Evolutionary conservation across 1,140 invertebrate species (phyloP).

Genomic region (Chionoecetes opilio): DNA sequence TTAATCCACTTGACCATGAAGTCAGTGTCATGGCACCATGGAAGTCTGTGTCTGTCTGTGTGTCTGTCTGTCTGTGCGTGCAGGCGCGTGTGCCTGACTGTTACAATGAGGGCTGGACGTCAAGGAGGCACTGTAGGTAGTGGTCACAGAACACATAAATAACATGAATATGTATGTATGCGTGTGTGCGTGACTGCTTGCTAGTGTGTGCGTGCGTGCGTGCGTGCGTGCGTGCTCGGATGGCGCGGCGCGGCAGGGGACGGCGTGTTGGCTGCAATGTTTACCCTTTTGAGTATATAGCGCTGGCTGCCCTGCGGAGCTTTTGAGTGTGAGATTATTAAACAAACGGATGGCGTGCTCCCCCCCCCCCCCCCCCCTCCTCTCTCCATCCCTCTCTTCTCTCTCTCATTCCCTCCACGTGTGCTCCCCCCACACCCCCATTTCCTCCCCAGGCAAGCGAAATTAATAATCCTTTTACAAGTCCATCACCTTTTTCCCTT

Average conservation of each 20-base stretch:
- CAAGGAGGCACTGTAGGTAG: too few species aligned
- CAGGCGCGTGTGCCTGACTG: not conserved
- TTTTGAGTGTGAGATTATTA: constrained; percentile 46
- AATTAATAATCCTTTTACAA: constrained; percentile 66
- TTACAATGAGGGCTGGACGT: too few species aligned
- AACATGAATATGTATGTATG: not conserved
- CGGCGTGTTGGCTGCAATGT: not conserved
- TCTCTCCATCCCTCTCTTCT: not conserved
- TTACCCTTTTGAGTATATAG: constrained; percentile 36
- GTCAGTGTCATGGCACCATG: not conserved
- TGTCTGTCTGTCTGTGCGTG: not conserved
- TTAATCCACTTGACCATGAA: too few species aligned
- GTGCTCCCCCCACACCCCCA: not conserved
- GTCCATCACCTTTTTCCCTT: constrained; percentile 54
- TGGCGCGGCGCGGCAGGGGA: not conserved
- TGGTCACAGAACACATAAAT: not conserved
- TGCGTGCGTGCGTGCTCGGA: constrained; percentile 21
- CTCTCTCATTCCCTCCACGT: not conserved
- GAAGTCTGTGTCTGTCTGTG: not conserved
- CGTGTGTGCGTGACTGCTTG: not conserved
- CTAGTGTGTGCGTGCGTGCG: not conserved
- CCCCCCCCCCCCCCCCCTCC: constrained; percentile 18
- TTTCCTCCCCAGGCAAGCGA: constrained; percentile 59
- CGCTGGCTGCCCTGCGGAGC: not conserved
- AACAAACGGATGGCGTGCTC: constrained; percentile 29